Evolutionary conservation across 2,113 vertebrate genomes (phyloP).

Genomic region (Corvus cornix): DNA sequence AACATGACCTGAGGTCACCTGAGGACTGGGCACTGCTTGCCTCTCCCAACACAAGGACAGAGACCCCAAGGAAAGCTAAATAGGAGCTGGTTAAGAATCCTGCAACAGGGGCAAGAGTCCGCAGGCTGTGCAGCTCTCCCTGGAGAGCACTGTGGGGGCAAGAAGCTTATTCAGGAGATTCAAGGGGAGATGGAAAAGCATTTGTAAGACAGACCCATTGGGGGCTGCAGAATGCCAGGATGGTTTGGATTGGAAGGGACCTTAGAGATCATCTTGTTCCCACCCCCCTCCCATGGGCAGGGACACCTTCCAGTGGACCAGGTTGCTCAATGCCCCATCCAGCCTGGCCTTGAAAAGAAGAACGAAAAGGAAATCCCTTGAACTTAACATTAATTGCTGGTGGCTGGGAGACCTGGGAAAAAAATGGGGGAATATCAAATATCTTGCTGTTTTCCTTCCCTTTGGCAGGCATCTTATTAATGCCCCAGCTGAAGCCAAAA

Average conservation of each 20-base stretch:
- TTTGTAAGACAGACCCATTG: accelerated
- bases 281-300: neutral
- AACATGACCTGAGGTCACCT: neutral
- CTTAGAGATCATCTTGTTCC: too few species aligned
- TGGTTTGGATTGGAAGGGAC: neutral
- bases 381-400: neutral
- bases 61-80: neutral
- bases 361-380: neutral
- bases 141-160: neutral
- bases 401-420: neutral
- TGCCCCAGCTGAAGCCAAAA: neutral
- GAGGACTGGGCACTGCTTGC: neutral
- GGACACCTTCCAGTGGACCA: neutral
- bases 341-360: neutral
- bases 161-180: neutral
- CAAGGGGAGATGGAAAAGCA: neutral
- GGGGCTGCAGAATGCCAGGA: neutral
- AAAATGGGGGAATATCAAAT: neutral
- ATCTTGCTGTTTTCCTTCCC: neutral
- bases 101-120: accelerated
- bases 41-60: neutral
- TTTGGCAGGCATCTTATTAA: neutral
- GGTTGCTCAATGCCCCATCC: neutral
- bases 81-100: neutral
- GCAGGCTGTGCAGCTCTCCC: neutral